phyloP scores from a whole-genome alignment of 2,888 invertebrate species.

The Griposia aprilina region DNA sequence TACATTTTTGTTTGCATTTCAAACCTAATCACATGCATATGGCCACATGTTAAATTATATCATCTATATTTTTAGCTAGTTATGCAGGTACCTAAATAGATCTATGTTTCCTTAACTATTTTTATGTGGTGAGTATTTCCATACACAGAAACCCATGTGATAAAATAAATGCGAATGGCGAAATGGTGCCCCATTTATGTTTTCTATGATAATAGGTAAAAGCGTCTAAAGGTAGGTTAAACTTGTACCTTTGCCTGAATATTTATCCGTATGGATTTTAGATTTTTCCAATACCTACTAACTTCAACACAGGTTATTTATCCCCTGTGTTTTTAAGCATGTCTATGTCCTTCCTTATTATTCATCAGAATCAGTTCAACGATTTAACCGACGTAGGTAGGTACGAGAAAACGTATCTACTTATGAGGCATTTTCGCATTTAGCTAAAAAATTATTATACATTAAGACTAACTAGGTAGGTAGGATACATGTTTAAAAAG shows the following conservation, averaged over 20 bases:
- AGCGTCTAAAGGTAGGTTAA: too few relatives aligned
- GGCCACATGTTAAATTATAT: slow-evolving; percentile 21
- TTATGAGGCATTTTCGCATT: not conserved
- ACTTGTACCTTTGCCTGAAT: not conserved
- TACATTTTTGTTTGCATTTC: slow-evolving; percentile 44
- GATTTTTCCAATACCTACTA: not conserved
- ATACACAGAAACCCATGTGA: not conserved
- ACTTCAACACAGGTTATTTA: not conserved
- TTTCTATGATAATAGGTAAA: not conserved
- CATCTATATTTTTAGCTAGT: slow-evolving; percentile 30
- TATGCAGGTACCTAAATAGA: not conserved
- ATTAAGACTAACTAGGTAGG: not conserved
- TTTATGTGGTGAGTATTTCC: not conserved
- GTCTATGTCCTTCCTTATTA: not conserved
- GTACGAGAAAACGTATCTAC: not conserved
- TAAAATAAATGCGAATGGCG: not conserved
- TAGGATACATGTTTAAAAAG: too few relatives aligned
- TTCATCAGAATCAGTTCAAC: not conserved
- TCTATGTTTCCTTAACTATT: not conserved
- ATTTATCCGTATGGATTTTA: not conserved
- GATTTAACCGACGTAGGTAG: not conserved
- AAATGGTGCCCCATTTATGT: not conserved
- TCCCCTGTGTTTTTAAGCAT: not conserved
- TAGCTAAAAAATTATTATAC: not conserved
- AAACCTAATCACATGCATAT: slow-evolving; percentile 54